Conservation (phyloP, 2,797 vertebrate species). For the Hylomyscus alleni region DNA sequence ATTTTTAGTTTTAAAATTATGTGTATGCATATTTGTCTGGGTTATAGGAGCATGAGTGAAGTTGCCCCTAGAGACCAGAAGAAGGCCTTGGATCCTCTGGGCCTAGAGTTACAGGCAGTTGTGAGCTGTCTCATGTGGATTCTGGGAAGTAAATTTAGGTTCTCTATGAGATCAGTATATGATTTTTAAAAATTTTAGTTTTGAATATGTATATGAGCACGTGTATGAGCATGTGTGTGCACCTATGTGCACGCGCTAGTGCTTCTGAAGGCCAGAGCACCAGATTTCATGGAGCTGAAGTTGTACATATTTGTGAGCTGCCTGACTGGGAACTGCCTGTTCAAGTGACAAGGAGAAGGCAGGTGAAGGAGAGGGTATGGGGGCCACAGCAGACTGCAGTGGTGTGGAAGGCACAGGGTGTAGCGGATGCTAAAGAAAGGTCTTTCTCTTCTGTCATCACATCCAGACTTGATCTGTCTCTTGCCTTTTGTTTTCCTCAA, state of each 20-base stretch:
- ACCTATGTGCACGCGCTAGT: not conserved
- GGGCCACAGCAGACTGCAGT: not conserved
- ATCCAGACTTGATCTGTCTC: not conserved
- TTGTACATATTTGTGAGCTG: not conserved
- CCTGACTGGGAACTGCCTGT: not conserved
- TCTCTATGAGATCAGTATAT: not conserved
- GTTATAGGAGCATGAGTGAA: not conserved
- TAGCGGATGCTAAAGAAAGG: not conserved
- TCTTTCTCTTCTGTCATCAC: not conserved
- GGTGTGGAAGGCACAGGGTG: not conserved
- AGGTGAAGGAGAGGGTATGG: not conserved
- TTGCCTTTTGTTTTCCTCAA: not conserved
- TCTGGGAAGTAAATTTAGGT: not conserved
- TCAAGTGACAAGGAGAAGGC: not conserved
- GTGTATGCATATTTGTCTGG: not conserved
- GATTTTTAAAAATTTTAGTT: not conserved
- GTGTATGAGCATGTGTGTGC: not conserved
- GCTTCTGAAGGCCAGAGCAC: too few species aligned
- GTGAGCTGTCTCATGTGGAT: not conserved
- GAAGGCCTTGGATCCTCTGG: not conserved
- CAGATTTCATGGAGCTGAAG: not conserved
- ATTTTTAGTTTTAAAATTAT: not conserved
- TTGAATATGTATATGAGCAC: not conserved
- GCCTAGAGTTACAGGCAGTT: not conserved
- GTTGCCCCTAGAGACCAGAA: not conserved